These are phyloP conservation scores for Ancistrus triradiatus DNA, from an alignment of 2,113 vertebrate species.

Conservation along the genomic window DNA sequence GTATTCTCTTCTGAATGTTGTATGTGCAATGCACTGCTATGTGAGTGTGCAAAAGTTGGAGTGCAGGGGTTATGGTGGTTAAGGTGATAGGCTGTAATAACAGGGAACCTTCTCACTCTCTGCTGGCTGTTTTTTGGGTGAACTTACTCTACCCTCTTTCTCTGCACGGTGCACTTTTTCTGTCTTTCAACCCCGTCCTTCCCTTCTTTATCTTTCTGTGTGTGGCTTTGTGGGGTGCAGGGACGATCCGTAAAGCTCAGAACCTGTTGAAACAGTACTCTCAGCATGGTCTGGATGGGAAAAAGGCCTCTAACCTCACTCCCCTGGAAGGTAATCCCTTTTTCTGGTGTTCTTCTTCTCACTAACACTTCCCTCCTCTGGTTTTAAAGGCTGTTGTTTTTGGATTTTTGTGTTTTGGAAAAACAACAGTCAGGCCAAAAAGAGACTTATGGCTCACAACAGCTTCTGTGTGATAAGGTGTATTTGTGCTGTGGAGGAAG, in stretches of 20 bases:
- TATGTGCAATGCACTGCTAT: not conserved
- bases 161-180: conserved; percentile 40
- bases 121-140: conserved; percentile 1
- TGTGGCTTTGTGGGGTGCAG: conserved; percentile 80
- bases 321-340: conserved; percentile 92
- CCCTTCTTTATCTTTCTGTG: conserved; percentile 59
- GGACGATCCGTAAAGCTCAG: conserved; percentile 99
- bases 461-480: conserved; percentile 16
- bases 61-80: not conserved
- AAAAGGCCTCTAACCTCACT: conserved; percentile 99
- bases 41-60: not conserved
- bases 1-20: conserved; percentile 49
- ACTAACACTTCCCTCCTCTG: not conserved
- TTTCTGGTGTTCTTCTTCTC: conserved; percentile 1
- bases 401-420: conserved; percentile 12
- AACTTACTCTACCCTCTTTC: not conserved
- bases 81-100: not conserved
- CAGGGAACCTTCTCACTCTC: not conserved
- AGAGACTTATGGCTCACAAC: conserved; percentile 28
- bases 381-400: conserved; percentile 15
- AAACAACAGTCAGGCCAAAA: conserved; percentile 32
- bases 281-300: conserved; percentile 99
- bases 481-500: too few relatives aligned
- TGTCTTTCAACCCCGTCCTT: conserved; percentile 60
- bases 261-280: conserved; percentile 99